A percentile compares a stretch with the other conserved stretches of the same genome.
Evolutionary conservation across 1,140 invertebrate species (phyloP).

Genomic region (Battus philenor): DNA sequence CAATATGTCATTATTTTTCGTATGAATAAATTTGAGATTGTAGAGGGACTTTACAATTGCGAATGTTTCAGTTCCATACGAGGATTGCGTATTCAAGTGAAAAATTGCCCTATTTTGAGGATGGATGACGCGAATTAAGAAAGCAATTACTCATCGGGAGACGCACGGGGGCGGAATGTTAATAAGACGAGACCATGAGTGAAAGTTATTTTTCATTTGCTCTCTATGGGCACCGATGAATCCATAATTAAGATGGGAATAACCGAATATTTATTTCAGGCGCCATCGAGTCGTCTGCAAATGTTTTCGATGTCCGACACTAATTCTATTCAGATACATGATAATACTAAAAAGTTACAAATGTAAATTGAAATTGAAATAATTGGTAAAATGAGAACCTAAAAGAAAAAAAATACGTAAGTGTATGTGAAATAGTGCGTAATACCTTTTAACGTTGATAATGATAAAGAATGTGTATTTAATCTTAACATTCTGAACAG

Average conservation of each 20-base stretch:
- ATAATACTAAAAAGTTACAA: too few relatives aligned
- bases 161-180: slow-evolving; percentile 66
- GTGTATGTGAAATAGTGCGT: too few relatives aligned
- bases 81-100: slow-evolving; percentile 55
- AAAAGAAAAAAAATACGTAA: too few relatives aligned
- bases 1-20: too few relatives aligned
- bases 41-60: too few relatives aligned
- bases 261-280: slow-evolving; percentile 15
- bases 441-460: too few relatives aligned
- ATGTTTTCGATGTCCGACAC: not conserved
- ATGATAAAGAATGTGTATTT: too few relatives aligned
- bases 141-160: slow-evolving; percentile 73
- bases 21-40: too few relatives aligned
- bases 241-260: slow-evolving; percentile 55
- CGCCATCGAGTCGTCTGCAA: slow-evolving; percentile 6
- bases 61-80: slow-evolving; percentile 29
- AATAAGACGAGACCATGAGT: slow-evolving; percentile 63
- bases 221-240: slow-evolving; percentile 49
- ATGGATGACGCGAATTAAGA: slow-evolving; percentile 74
- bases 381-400: too few relatives aligned
- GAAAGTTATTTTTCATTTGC: slow-evolving; percentile 58
- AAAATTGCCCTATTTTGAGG: slow-evolving; percentile 73
- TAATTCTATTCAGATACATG: too few relatives aligned
- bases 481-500: too few relatives aligned
- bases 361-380: too few relatives aligned